Conservation (phyloP, 2,888 invertebrate species). For the Ophion obscuratus region DNA sequence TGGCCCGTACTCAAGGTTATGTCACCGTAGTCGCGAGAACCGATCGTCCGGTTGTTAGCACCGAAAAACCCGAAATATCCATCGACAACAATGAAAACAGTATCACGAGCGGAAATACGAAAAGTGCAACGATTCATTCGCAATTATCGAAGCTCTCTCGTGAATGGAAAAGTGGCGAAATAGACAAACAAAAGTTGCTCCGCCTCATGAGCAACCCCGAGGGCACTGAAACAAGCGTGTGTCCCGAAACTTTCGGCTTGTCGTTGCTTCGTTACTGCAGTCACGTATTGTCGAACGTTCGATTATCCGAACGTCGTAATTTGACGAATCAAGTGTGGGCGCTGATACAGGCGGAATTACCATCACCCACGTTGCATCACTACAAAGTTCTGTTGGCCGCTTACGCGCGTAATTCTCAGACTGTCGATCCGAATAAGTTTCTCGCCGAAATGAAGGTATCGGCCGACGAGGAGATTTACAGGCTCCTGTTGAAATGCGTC, state of each 20-base stretch:
- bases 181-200: slow-evolving; percentile 9
- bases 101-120: no score
- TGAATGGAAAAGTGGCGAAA: background rate
- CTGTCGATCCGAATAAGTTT: slow-evolving; percentile 84
- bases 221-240: background rate
- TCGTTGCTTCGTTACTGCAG: slow-evolving; percentile 86
- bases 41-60: background rate
- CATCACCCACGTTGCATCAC: slow-evolving; percentile 84
- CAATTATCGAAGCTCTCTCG: slow-evolving; percentile 3
- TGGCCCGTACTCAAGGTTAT: slow-evolving; percentile 54
- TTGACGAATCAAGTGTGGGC: slow-evolving; percentile 86
- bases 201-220: slow-evolving; percentile 15
- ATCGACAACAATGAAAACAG: background rate
- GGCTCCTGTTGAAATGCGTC: slow-evolving; percentile 86
- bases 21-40: slow-evolving; percentile 18
- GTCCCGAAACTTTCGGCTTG: slow-evolving; percentile 74
- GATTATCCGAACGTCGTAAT: slow-evolving; percentile 83
- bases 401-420: slow-evolving; percentile 86
- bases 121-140: background rate
- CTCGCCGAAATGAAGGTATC: slow-evolving; percentile 84
- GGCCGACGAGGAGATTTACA: slow-evolving; percentile 86
- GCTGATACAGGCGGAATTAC: slow-evolving; percentile 84
- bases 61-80: slow-evolving; percentile 6
- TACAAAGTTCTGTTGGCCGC: slow-evolving; percentile 86
- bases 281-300: slow-evolving; percentile 85